Base-by-base conservation (phyloP, 2,797 vertebrate genomes). In the Distichodus sexfasciatus region DNA sequence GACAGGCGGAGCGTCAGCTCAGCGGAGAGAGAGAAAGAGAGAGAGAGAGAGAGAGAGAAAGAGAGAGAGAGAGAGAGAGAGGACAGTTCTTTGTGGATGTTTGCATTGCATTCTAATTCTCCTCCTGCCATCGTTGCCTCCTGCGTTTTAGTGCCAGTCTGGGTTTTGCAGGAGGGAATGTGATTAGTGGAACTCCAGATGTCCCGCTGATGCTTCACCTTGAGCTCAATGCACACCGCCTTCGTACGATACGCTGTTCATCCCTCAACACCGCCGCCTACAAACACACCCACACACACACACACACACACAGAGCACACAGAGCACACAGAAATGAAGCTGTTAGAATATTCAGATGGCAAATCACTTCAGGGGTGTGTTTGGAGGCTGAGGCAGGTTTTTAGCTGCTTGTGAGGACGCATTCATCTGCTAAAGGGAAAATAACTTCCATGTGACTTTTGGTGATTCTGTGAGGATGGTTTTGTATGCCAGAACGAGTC, bases 181-280 rank as follows among this genome's bases (percentile, higher is more conserved):
- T 44, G n/a, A 43, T 53, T 66, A 44, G 15, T 38, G 21, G 47
- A 73, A 36, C 3, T 35, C 3, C 29, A 53, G 47, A 59, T 33
- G 24, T 65, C 46, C 19, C 14, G 69, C 36, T 38, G 31, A 9
- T 53, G 28, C 47, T 36, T 36, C 41, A 58, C 65, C 53, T 47
- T 44, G 14, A 53, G 28, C 29, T 33, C n/a, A 3, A 17, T 23
- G 46, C 43, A 48, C 38, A 33, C 36, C 48, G 21, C 15, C 11
- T 38, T 43, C 6, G 53, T 66, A 17, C 44, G 54, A 23, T 3
- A 31, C 54, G n/a, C 54, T 44, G 23, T 12, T 69, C 29, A 19
- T 8, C 24, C 33, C 35, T 41, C 28, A n/a, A 1, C 10, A 31
- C 53, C 4, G 24, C 33, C 5, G 48, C 48, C 31, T n/a, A 2